Evolutionary conservation across 2,888 invertebrate genomes (phyloP).

Genomic region (Diaprepes abbreviatus): DNA sequence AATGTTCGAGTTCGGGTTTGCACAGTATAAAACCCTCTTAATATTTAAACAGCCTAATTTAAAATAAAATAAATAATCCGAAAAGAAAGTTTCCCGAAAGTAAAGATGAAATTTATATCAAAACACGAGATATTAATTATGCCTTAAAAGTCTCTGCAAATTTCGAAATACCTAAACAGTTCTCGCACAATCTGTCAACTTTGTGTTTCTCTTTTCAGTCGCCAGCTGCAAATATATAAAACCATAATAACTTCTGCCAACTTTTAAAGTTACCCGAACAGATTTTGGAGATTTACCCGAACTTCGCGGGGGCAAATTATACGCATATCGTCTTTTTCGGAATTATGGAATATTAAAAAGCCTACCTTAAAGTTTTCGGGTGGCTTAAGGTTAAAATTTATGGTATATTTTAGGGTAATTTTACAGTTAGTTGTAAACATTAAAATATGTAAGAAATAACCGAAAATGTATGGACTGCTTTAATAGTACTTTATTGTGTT

Average conservation of each 20-base stretch:
- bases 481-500: no score
- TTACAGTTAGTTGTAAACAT: no score
- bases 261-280: slow-evolving; percentile 37
- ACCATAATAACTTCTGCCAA: slow-evolving; percentile 35
- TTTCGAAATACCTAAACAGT: slow-evolving; percentile 37
- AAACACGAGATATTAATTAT: slow-evolving; percentile 30
- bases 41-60: no score
- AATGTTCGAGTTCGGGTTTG: no score
- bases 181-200: slow-evolving; percentile 46
- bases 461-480: no score
- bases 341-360: slow-evolving; percentile 24
- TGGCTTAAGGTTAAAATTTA: slow-evolving; percentile 1
- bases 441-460: no score
- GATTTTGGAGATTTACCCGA: slow-evolving; percentile 30
- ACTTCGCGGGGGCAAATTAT: slow-evolving; percentile 38
- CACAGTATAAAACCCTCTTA: no score
- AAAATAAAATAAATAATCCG: not conserved
- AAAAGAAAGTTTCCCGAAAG: not conserved
- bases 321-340: slow-evolving; percentile 27
- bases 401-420: not conserved
- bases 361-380: not conserved
- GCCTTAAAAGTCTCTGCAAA: slow-evolving; percentile 26
- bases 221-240: slow-evolving; percentile 44
- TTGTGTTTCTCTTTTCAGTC: slow-evolving; percentile 40
- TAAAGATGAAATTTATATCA: slow-evolving; percentile 21